Percentiles rank a stretch among this genome's conserved stretches.
Evolutionary conservation across 2,888 invertebrate species (phyloP).

Genomic region (Diachrysia chrysitis): DNA sequence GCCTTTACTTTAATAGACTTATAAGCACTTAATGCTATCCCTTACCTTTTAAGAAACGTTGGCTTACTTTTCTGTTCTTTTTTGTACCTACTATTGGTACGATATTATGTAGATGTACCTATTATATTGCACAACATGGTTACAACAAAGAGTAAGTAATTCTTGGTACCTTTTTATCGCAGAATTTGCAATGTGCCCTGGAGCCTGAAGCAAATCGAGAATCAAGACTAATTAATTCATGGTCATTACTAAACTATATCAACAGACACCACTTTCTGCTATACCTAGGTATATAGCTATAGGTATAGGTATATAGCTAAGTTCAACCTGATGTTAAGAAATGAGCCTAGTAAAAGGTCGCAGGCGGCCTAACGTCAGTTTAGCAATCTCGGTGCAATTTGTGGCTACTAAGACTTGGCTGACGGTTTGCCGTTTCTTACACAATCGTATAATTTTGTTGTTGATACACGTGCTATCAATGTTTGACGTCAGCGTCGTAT

Average conservation of each 20-base stretch:
- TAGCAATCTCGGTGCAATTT: constrained; percentile 43
- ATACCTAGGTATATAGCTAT: too few relatives aligned
- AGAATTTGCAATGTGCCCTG: too few relatives aligned
- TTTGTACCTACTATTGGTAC: too few relatives aligned
- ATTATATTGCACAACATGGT: too few relatives aligned
- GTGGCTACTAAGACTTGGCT: constrained; percentile 41
- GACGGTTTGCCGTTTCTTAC: constrained; percentile 47
- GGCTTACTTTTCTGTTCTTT: not conserved
- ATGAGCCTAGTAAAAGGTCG: not conserved
- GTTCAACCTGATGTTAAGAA: not conserved
- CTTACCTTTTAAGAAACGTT: not conserved
- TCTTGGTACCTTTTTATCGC: too few relatives aligned
- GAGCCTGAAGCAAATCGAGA: not conserved
- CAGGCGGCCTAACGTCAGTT: constrained; percentile 20
- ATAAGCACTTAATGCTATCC: not conserved
- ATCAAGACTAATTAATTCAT: not conserved
- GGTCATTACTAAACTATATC: not conserved
- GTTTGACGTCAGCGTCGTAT: constrained; percentile 3
- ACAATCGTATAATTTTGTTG: constrained; percentile 40
- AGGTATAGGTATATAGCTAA: not conserved
- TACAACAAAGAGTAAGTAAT: too few relatives aligned
- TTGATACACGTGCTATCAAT: constrained; percentile 34
- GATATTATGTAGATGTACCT: too few relatives aligned
- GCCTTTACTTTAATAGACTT: not conserved
- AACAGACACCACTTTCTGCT: not conserved